Conservation (phyloP, 1,140 invertebrate genomes). For the Drosophila kohkoa region DNA sequence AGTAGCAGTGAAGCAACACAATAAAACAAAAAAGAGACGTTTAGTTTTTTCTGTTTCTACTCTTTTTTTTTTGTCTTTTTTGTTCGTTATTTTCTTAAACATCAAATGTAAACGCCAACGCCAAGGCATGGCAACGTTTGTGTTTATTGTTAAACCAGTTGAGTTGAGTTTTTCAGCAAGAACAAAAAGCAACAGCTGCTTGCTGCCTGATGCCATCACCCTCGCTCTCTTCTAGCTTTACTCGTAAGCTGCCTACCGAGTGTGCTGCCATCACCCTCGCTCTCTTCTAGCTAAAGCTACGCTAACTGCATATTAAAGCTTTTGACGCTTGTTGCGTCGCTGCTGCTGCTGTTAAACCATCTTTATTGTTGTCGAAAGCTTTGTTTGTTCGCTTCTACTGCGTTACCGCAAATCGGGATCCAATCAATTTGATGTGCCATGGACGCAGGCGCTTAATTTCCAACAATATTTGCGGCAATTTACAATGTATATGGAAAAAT, state of each 20-base stretch:
- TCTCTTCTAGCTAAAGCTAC: conserved; percentile 45
- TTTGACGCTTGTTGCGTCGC: conserved; percentile 36
- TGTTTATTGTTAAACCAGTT: conserved; percentile 80
- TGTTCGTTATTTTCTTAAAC: conserved; percentile 58
- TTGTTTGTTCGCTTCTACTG: conserved; percentile 56
- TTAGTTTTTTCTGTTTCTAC: conserved; percentile 33
- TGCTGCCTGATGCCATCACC: conserved; percentile 38
- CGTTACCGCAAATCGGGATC: conserved; percentile 19
- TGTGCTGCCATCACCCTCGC: conserved; percentile 17
- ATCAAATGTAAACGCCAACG: conserved; percentile 71
- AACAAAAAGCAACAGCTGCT: conserved; percentile 60
- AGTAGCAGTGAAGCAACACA: conserved; percentile 43
- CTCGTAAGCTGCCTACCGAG: not conserved
- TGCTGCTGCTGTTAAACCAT: conserved; percentile 13
- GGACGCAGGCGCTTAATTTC: conserved; percentile 13
- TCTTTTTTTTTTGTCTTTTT: conserved; percentile 21
- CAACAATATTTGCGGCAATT: conserved; percentile 35
- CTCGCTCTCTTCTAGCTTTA: conserved; percentile 6
- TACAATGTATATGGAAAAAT: conserved; percentile 23
- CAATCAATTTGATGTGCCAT: conserved; percentile 29
- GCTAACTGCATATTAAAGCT: conserved; percentile 74
- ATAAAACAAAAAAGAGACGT: conserved; percentile 49
- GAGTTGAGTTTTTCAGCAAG: conserved; percentile 44
- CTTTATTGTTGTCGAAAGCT: conserved; percentile 32
- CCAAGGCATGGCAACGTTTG: conserved; percentile 55